Conservation (phyloP, 2,797 vertebrate genomes). For the Syngnathus rostellatus region DNA sequence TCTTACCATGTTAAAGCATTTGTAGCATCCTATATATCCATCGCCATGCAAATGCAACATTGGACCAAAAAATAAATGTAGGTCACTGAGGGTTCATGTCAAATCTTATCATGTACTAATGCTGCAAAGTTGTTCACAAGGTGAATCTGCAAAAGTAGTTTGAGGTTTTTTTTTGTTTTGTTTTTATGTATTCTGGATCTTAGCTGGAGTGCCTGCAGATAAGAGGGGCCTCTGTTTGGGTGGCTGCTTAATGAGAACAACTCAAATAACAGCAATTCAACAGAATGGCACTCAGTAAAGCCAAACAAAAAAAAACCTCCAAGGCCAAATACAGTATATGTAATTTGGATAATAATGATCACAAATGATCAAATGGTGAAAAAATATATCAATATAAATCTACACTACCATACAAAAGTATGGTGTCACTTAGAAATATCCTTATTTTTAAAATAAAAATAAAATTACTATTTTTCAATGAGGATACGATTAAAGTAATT, state of each 20-base stretch:
- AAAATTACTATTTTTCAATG: no score
- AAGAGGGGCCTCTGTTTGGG: conserved; percentile 55
- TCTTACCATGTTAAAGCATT: conserved; percentile 39
- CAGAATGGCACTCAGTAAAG: neutral
- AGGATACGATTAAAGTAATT: no score
- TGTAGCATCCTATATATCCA: conserved; percentile 21
- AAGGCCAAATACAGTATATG: neutral
- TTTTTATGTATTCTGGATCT: conserved; percentile 36
- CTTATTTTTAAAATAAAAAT: no score
- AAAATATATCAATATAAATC: no score
- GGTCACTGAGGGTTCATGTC: conserved; percentile 35
- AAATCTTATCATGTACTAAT: conserved; percentile 37
- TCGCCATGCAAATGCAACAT: conserved; percentile 33
- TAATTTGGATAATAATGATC: neutral
- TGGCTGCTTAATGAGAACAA: conserved; percentile 70
- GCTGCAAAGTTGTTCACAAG: conserved; percentile 22
- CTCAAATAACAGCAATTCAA: conserved; percentile 27
- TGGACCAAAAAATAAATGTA: conserved; percentile 38
- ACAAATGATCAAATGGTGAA: neutral
- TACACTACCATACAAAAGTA: neutral
- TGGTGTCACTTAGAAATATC: no score
- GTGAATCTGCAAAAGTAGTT: conserved; percentile 25
- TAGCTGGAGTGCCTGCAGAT: conserved; percentile 50
- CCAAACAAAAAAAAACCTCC: neutral
- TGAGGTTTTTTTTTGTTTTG: neutral